A percentile compares a stretch with the other conserved stretches of the same genome.
phyloP scores from a whole-genome alignment of 2,113 vertebrate genomes.

The Gallinago undulata region DNA sequence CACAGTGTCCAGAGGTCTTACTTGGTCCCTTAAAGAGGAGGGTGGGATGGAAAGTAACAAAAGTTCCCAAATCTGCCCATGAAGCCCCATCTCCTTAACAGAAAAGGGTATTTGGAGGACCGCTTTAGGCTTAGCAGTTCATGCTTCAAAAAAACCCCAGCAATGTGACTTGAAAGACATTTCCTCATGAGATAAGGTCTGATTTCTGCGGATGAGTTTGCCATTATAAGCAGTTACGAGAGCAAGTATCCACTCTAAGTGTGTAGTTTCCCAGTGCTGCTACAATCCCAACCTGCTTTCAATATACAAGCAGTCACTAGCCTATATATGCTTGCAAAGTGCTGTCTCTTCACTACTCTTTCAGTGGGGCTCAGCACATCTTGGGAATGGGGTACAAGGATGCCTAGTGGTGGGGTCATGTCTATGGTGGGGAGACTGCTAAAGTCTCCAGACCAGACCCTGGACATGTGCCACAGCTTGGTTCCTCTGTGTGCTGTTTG shows the following conservation, averaged over 20 bases:
- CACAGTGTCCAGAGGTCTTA: background rate
- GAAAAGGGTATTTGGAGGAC: background rate
- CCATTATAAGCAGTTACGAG: background rate
- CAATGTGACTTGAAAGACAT: background rate
- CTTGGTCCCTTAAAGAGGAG: background rate
- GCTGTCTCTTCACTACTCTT: background rate
- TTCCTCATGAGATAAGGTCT: background rate
- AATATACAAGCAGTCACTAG: background rate
- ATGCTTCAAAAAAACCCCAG: background rate
- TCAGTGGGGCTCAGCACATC: rapidly evolving
- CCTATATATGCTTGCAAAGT: background rate
- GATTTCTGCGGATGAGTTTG: background rate
- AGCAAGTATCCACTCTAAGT: background rate
- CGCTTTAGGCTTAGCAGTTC: background rate
- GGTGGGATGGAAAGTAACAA: background rate
- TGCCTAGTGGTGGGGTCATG: rapidly evolving
- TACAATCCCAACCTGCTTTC: background rate
- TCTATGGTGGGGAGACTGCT: too few relatives aligned
- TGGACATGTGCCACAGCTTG: background rate
- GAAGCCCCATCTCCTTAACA: background rate
- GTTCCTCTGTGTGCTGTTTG: background rate
- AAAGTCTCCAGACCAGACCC: background rate
- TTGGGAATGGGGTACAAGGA: background rate
- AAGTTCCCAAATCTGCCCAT: background rate
- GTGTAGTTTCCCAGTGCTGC: background rate